Percentiles rank a stretch among this genome's conserved stretches.
Evolutionary conservation across 2,113 vertebrate genomes (phyloP).

Genomic region (Struthio camelus): DNA sequence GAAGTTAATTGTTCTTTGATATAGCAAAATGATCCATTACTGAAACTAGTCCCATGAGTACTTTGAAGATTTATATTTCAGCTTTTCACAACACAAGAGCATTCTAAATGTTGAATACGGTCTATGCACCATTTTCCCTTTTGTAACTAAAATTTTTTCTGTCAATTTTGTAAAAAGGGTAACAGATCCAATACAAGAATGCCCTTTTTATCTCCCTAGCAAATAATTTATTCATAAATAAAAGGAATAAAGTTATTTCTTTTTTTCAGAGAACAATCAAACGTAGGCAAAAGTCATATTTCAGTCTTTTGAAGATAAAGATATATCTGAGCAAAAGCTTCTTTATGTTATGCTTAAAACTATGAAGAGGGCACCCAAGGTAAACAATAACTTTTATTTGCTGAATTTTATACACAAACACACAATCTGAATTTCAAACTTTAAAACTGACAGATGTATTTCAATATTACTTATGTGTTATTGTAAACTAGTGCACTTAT

Average conservation of each 20-base stretch:
- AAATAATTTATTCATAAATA: not conserved
- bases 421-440: not conserved
- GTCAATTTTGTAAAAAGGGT: not conserved
- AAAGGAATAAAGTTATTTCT: not conserved
- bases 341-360: not conserved
- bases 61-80: slow-evolving; percentile 7
- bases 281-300: not conserved
- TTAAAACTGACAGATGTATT: not conserved
- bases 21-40: not conserved
- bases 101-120: not conserved
- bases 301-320: not conserved
- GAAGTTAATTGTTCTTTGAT: slow-evolving; percentile 50
- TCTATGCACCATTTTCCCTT: not conserved
- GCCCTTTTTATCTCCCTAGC: not conserved
- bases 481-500: not conserved
- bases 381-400: not conserved
- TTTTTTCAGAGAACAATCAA: not conserved
- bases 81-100: not conserved
- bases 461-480: not conserved
- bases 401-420: not conserved
- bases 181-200: not conserved
- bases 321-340: not conserved
- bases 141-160: not conserved
- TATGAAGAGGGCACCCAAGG: not conserved
- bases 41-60: slow-evolving; percentile 14